Conservation (phyloP, 2,888 invertebrate genomes). For the Eupithecia dodoneata region DNA sequence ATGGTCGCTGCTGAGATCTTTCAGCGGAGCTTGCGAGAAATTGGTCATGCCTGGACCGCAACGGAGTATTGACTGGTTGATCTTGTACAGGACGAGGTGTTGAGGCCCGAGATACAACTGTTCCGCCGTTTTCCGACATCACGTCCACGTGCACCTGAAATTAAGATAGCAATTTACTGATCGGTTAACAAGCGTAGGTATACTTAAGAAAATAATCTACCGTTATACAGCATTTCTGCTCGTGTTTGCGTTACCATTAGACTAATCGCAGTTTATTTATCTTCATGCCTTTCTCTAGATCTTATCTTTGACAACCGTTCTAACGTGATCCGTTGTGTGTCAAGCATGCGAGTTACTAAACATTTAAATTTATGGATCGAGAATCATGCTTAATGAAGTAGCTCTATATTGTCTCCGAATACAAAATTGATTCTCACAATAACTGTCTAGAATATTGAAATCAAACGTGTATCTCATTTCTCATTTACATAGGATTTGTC, state of each 20-base stretch:
- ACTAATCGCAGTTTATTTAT: conserved; percentile 54
- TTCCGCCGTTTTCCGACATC: conserved; percentile 80
- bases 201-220: conserved; percentile 26
- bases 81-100: conserved; percentile 80
- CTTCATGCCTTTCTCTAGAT: conserved; percentile 65
- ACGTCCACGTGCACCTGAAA: conserved; percentile 72
- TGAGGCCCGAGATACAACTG: conserved; percentile 77
- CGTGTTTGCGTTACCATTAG: conserved; percentile 43
- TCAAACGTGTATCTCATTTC: conserved; percentile 45
- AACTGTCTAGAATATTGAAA: conserved; percentile 51
- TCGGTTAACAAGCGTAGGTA: conserved; percentile 5
- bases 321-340: conserved; percentile 38
- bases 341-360: conserved; percentile 56
- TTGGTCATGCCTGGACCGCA: conserved; percentile 85
- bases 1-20: conserved; percentile 74
- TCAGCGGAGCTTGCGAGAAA: conserved; percentile 84
- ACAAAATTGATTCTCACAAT: conserved; percentile 62
- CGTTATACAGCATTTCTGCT: conserved; percentile 30
- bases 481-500: conserved; percentile 40
- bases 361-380: conserved; percentile 78
- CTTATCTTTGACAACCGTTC: conserved; percentile 47
- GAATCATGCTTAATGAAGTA: conserved; percentile 78
- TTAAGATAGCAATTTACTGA: conserved; percentile 41
- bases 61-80: conserved; percentile 72
- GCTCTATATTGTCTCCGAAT: conserved; percentile 69